Evolutionary conservation across 1,140 invertebrate genomes (phyloP).

Genomic region (Aradophagus sp.): DNA sequence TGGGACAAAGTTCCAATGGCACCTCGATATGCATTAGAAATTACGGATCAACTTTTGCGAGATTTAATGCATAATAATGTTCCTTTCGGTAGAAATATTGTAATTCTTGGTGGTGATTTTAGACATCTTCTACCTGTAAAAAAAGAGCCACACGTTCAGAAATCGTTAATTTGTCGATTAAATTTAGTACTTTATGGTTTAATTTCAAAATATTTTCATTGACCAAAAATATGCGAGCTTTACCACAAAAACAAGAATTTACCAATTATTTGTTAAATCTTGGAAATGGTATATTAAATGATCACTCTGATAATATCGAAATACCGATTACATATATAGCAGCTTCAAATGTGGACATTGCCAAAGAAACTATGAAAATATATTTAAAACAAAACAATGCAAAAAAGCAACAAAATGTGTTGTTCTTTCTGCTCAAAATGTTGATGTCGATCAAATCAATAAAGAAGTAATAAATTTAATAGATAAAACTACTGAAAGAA

Average conservation of each 20-base stretch:
- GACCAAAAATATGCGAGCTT: too few relatives aligned
- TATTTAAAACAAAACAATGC: constrained; percentile 9
- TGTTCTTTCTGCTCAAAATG: too few relatives aligned
- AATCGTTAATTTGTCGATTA: constrained; percentile 7
- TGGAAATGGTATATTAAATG: background rate
- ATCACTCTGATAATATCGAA: too few relatives aligned
- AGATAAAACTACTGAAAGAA: constrained; percentile 3
- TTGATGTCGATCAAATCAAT: constrained; percentile 9
- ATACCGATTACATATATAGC: too few relatives aligned
- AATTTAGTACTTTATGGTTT: constrained; percentile 5
- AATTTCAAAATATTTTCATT: constrained; percentile 2
- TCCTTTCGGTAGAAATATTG: background rate
- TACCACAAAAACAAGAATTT: constrained; percentile 4
- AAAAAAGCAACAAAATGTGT: constrained; percentile 5
- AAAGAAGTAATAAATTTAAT: constrained; percentile 13
- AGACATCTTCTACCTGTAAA: constrained; percentile 2
- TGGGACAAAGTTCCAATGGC: too few relatives aligned
- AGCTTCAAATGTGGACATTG: constrained; percentile 1
- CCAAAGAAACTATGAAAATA: too few relatives aligned
- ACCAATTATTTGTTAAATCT: constrained; percentile 5
- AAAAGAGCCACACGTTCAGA: constrained; percentile 1
- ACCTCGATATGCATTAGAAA: constrained; percentile 1
- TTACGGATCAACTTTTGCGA: background rate
- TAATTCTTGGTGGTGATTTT: constrained; percentile 1
- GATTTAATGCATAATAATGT: constrained; percentile 5